Percentiles rank a stretch among this genome's conserved stretches.
These are phyloP conservation scores for Chironomus striatipennis DNA, from an alignment of 1,140 invertebrate genomes.

Conservation along the genomic window DNA sequence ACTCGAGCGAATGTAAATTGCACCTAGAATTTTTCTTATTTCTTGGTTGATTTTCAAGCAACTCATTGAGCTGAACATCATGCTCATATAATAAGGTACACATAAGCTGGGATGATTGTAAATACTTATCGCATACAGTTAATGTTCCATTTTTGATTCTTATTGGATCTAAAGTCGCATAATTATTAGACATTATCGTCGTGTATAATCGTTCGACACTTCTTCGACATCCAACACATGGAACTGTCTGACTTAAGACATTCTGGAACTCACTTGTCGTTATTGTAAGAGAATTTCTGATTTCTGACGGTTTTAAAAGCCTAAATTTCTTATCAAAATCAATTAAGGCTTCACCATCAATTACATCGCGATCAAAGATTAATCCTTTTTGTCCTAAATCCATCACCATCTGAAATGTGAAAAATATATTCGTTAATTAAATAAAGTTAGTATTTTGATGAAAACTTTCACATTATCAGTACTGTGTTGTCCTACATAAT, in stretches of 20 bases:
- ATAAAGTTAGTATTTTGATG: neutral
- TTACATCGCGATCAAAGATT: slow-evolving; percentile 63
- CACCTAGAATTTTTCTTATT: slow-evolving; percentile 82
- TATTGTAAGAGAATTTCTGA: slow-evolving; percentile 71
- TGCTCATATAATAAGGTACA: slow-evolving; percentile 78
- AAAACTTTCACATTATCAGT: neutral
- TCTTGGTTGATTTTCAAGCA: slow-evolving; percentile 71
- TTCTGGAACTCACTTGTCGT: slow-evolving; percentile 71
- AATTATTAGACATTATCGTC: slow-evolving; percentile 68
- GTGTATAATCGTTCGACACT: slow-evolving; percentile 81
- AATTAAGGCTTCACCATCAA: slow-evolving; percentile 71
- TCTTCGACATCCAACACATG: slow-evolving; percentile 83
- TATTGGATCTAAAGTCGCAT: slow-evolving; percentile 74
- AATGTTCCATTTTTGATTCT: slow-evolving; percentile 63
- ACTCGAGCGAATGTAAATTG: slow-evolving; percentile 77
- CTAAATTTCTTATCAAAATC: slow-evolving; percentile 73
- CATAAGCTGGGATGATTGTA: slow-evolving; percentile 64
- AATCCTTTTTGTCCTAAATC: slow-evolving; percentile 75
- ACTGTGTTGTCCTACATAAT: neutral
- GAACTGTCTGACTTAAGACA: slow-evolving; percentile 78
- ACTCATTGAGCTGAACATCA: slow-evolving; percentile 64
- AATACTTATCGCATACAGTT: slow-evolving; percentile 66
- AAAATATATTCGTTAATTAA: slow-evolving; percentile 25
- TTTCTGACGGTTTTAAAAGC: slow-evolving; percentile 65
- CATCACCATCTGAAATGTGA: slow-evolving; percentile 75